Conservation (phyloP, 1,140 invertebrate species). For the Oedothorax gibbosus region DNA sequence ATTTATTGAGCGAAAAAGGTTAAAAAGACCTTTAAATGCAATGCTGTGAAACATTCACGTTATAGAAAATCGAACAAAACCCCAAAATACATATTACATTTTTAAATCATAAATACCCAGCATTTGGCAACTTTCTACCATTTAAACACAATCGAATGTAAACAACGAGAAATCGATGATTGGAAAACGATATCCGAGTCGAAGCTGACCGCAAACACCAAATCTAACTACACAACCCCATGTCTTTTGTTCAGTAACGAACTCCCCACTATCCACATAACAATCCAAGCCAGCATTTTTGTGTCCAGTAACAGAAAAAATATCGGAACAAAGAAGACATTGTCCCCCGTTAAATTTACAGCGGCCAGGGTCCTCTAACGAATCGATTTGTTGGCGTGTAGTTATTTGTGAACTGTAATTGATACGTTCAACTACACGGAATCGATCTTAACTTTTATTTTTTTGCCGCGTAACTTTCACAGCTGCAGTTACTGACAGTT, state of each 20-base stretch:
- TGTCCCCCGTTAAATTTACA: constrained; percentile 58
- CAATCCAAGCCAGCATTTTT: too few relatives aligned
- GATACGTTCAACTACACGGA: constrained; percentile 47
- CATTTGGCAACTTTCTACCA: too few relatives aligned
- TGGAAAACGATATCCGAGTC: background rate
- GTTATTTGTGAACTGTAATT: constrained; percentile 60
- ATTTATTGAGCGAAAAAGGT: too few relatives aligned
- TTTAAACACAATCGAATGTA: too few relatives aligned
- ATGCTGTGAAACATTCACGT: too few relatives aligned
- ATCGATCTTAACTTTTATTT: constrained; percentile 49
- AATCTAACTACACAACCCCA: background rate
- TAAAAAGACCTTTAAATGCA: too few relatives aligned
- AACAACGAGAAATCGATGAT: too few relatives aligned
- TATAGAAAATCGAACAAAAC: too few relatives aligned
- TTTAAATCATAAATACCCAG: too few relatives aligned
- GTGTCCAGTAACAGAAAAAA: too few relatives aligned
- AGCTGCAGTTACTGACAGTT: constrained; percentile 39
- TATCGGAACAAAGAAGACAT: constrained; percentile 52
- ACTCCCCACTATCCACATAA: too few relatives aligned
- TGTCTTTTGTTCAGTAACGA: constrained; percentile 31
- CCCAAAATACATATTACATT: too few relatives aligned
- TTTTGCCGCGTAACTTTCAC: constrained; percentile 39
- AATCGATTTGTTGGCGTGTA: constrained; percentile 56
- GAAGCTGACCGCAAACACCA: background rate
- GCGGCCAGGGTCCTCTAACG: constrained; percentile 35